Evolutionary conservation across 2,113 vertebrate genomes (phyloP).

Genomic region (Oncorhynchus mykiss): DNA sequence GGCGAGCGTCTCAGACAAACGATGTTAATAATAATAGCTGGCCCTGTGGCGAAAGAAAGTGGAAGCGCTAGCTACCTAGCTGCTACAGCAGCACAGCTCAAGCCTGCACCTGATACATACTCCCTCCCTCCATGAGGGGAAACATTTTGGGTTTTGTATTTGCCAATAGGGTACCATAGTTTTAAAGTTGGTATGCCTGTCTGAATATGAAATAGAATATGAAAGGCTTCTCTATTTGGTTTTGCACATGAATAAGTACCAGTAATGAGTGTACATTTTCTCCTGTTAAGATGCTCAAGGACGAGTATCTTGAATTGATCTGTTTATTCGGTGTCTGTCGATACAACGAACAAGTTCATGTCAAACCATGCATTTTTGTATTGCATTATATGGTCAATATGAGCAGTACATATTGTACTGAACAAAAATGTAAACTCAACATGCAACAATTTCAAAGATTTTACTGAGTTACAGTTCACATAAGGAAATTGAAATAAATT

Average conservation of each 20-base stretch:
- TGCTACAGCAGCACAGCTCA: conserved; percentile 41
- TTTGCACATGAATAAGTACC: too few species aligned
- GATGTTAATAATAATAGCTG: conserved; percentile 96
- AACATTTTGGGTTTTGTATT: too few species aligned
- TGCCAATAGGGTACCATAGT: not conserved
- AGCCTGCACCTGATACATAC: conserved; percentile 64
- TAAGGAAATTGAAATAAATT: too few species aligned
- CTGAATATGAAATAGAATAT: too few species aligned
- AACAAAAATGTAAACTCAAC: too few species aligned
- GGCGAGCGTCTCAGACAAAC: conserved; percentile 94
- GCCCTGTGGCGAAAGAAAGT: conserved; percentile 89
- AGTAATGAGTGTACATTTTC: not conserved
- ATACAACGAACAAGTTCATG: too few species aligned
- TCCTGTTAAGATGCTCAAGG: not conserved
- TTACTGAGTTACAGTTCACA: too few species aligned
- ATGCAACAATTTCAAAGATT: too few species aligned
- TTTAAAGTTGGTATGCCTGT: not conserved
- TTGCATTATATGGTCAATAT: too few species aligned
- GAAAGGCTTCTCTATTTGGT: too few species aligned
- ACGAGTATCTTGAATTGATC: not conserved
- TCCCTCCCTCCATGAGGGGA: not conserved
- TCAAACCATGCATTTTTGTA: too few species aligned
- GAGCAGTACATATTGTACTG: too few species aligned
- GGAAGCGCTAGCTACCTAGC: conserved; percentile 65
- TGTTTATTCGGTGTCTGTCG: not conserved